phyloP scores from a whole-genome alignment of 2,888 invertebrate genomes.

The Sarcophaga variegata region DNA sequence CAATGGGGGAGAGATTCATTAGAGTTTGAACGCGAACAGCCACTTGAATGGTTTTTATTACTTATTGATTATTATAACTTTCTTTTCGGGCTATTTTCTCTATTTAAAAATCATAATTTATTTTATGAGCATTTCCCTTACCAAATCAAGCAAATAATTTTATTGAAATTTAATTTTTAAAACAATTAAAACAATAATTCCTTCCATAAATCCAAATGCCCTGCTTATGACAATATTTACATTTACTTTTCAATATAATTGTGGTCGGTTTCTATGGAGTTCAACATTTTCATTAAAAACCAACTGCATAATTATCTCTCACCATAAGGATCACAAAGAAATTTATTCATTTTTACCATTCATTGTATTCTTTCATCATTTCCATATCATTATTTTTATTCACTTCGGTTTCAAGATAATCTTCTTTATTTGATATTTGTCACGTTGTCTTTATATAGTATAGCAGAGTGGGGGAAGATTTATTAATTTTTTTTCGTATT shows the following conservation, averaged over 20 bases:
- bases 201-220: neutral
- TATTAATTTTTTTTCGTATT: neutral
- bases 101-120: conserved; percentile 6
- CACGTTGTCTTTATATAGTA: conserved; percentile 61
- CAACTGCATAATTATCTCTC: conserved; percentile 25
- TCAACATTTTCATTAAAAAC: conserved; percentile 18
- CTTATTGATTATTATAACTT: conserved; percentile 44
- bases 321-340: conserved; percentile 46
- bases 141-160: conserved; percentile 25
- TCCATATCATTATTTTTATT: conserved; percentile 21
- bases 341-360: conserved; percentile 16
- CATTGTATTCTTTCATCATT: neutral
- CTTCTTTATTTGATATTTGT: conserved; percentile 59
- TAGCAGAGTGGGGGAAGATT: conserved; percentile 4
- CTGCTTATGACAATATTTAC: conserved; percentile 37
- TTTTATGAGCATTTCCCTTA: conserved; percentile 18
- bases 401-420: conserved; percentile 42
- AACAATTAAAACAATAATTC: conserved; percentile 42
- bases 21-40: conserved; percentile 27
- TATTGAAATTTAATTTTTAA: conserved; percentile 49
- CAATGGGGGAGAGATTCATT: conserved; percentile 12
- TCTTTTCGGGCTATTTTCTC: neutral
- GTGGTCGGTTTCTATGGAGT: neutral
- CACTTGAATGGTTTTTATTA: conserved; percentile 52
- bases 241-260: conserved; percentile 30